These are phyloP conservation scores for Trachelus tabidus DNA, from an alignment of 2,888 invertebrate genomes.

Conservation along the genomic window DNA sequence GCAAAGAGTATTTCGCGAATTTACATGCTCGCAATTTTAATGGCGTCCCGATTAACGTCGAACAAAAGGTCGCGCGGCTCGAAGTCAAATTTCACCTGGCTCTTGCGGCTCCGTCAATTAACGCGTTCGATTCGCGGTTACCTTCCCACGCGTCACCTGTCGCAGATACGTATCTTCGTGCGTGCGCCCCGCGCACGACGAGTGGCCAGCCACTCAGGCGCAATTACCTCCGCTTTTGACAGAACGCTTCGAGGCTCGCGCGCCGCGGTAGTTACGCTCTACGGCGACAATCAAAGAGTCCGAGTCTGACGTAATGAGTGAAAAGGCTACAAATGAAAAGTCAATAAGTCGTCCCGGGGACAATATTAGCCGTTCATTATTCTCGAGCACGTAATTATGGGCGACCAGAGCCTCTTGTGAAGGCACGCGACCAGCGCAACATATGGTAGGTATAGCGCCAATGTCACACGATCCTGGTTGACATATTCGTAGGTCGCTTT, in stretches of 20 bases:
- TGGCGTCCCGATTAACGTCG: too few species aligned
- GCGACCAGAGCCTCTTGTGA: constrained; percentile 53
- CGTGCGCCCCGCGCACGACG: background rate
- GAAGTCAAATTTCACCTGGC: too few species aligned
- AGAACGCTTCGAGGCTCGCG: too few species aligned
- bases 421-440: constrained; percentile 61
- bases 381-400: constrained; percentile 55
- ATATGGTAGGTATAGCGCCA: constrained; percentile 43
- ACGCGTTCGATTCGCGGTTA: constrained; percentile 1
- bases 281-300: constrained; percentile 33
- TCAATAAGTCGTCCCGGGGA: constrained; percentile 58
- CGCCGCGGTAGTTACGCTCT: too few species aligned
- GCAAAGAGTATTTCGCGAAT: too few species aligned
- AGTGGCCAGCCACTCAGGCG: background rate
- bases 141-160: constrained; percentile 51
- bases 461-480: too few species aligned
- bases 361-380: constrained; percentile 63
- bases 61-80: background rate
- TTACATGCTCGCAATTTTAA: too few species aligned
- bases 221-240: too few species aligned
- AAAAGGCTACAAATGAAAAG: constrained; percentile 56
- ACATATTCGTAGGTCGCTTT: too few species aligned
- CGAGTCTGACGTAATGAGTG: constrained; percentile 37
- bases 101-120: too few species aligned
- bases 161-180: constrained; percentile 38